Evolutionary conservation across 2,888 invertebrate genomes (phyloP), one percentile per base, ranked within the genome.

Genomic region (Scaptomyza polygonia): DNA sequence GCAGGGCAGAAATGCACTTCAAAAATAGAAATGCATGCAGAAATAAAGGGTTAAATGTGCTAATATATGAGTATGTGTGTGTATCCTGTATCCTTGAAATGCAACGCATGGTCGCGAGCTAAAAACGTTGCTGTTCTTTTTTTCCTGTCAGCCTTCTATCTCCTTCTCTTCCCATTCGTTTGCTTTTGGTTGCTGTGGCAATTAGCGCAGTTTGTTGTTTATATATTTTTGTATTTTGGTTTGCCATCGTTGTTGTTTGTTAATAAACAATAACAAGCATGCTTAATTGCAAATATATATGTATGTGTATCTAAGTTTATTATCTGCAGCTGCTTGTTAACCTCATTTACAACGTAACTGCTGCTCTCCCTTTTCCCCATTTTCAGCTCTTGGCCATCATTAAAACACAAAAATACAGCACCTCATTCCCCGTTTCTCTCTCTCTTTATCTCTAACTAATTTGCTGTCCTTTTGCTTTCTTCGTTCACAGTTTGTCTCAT

Each of bases 181-280:
- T 39, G 16, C 16, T 8, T 9, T 44, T 30, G 43, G 81, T 85
- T 82, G 76, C 86, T 72, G 67, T 82, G 78, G 81, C 83, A 82
- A 85, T 79, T 75, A 80, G 70, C 65, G 48, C 49, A 44, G 30
- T 32, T 48, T 18, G 32, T 56, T 58, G 55, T 57, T 53, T 59
- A 14, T 36, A 3, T 16, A 16, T 65, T 56, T 39, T 42, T 65
- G 55, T 58, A 27, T 52, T 18, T 72, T 45, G 30, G 14, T 18
- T 75, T 78, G 72, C 64, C 68, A 64, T 85, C 85, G 44, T 78
- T 80, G 75, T 85, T 85, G 70, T 82, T 82, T 83, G 85, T 86
- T 82, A 82, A 86, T 86, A 82, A 85, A 82, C 83, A 82, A 82
- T 85, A 85, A 78, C 67, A 67, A 62, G 72, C 72, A 79, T 85